Percentiles rank a stretch among this genome's conserved stretches.
These are phyloP conservation scores for Podocnemis expansa DNA, from an alignment of 2,113 vertebrate genomes.

Conservation along the genomic window DNA sequence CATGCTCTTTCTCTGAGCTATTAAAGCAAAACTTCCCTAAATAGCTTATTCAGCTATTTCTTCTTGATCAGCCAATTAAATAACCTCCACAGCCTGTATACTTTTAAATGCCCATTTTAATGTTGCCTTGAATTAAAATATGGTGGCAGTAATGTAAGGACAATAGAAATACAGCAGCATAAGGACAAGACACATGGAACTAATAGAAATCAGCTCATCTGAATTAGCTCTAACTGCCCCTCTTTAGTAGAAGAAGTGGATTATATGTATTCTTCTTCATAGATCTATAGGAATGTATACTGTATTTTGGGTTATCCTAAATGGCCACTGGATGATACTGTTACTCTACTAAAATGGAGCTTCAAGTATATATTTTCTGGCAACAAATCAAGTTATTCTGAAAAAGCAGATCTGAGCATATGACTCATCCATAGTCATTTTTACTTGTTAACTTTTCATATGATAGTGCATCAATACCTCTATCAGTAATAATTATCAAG, in stretches of 20 bases:
- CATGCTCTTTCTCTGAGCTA: not conserved
- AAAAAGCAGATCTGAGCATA: not conserved
- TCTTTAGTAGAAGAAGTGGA: not conserved
- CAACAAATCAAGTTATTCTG: not conserved
- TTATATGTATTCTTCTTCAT: not conserved
- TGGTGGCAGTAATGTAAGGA: not conserved
- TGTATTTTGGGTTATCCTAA: not conserved
- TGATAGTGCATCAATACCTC: not conserved
- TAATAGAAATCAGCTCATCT: not conserved
- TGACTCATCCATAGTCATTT: constrained; percentile 25
- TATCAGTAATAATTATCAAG: not conserved
- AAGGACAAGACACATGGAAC: not conserved
- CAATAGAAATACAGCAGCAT: not conserved
- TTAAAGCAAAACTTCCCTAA: not conserved
- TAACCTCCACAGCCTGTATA: not conserved
- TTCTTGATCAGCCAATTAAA: not conserved
- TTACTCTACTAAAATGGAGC: constrained; percentile 8
- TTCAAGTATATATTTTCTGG: not conserved
- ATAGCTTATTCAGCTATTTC: not conserved
- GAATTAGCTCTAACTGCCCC: not conserved
- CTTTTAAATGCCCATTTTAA: not conserved
- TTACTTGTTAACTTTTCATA: not conserved
- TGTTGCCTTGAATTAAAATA: not conserved
- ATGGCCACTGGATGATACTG: not conserved
- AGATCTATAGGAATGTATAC: not conserved